Percentiles rank a stretch among this genome's conserved stretches.
Conservation (phyloP, 2,797 vertebrate species). For the Spinus pinus region DNA sequence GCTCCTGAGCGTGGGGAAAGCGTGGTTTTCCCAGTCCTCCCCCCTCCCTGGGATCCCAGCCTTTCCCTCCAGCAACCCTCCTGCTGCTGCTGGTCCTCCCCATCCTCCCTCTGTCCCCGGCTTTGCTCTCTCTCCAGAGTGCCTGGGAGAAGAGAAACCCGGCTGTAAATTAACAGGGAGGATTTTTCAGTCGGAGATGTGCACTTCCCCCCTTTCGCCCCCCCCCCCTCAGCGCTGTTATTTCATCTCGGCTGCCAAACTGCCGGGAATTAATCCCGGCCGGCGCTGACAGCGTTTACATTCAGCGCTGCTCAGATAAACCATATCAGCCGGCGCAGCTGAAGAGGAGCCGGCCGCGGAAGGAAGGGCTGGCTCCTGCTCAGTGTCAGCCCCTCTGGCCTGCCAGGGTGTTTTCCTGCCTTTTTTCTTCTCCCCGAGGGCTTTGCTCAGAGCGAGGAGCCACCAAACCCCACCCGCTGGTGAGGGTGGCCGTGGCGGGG, state of each 20-base stretch:
- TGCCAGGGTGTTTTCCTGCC: not conserved
- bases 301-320: constrained; percentile 55
- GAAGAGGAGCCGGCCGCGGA: constrained; percentile 43
- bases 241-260: constrained; percentile 45
- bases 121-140: not conserved
- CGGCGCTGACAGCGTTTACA: constrained; percentile 66
- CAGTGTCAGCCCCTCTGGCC: not conserved
- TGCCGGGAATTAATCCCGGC: constrained; percentile 53
- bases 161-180: not conserved
- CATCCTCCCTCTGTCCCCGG: not conserved
- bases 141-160: not conserved
- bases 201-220: not conserved
- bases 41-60: not conserved
- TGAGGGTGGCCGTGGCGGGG: fast-evolving
- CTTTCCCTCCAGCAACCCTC: no score
- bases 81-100: not conserved
- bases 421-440: not conserved
- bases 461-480: fast-evolving
- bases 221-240: not conserved
- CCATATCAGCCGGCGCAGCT: constrained; percentile 35
- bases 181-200: constrained; percentile 21
- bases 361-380: constrained; percentile 47
- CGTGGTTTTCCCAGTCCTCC: not conserved
- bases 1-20: fast-evolving
- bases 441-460: not conserved